These are phyloP conservation scores for Dynastes tityus DNA, from an alignment of 2,888 invertebrate genomes.

Conservation along the genomic window DNA sequence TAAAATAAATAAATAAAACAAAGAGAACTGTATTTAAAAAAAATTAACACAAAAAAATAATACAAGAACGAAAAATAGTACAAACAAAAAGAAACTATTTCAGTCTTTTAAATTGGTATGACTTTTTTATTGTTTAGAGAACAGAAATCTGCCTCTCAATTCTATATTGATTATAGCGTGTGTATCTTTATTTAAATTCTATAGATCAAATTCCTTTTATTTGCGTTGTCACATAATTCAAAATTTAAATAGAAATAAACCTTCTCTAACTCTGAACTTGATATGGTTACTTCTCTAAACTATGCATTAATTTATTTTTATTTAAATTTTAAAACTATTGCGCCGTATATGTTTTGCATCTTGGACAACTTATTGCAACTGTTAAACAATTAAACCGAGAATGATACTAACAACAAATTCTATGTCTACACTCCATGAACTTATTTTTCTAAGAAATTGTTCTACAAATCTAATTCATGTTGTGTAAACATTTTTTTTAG, in stretches of 20 bases:
- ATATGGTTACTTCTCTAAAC: neutral
- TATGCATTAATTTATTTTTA: no score
- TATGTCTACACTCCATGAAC: conserved; percentile 12
- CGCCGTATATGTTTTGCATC: no score
- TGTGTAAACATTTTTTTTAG: conserved; percentile 9
- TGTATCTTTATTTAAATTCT: conserved; percentile 24
- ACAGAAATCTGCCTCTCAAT: neutral
- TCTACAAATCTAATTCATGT: neutral
- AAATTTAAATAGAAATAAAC: neutral
- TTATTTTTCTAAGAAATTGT: neutral
- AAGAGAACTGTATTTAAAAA: neutral
- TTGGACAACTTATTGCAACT: neutral
- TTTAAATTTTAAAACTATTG: no score
- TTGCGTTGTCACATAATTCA: neutral
- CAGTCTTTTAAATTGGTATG: conserved; percentile 58
- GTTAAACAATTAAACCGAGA: neutral
- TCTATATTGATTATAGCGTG: neutral
- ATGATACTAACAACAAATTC: neutral
- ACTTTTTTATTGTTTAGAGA: conserved; percentile 1
- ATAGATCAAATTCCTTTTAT: conserved; percentile 43
- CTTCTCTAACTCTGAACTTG: neutral
- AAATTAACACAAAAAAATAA: conserved; percentile 11
- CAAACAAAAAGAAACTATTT: conserved; percentile 44
- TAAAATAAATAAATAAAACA: neutral
- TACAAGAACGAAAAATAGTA: conserved; percentile 9